Base-by-base conservation (phyloP, 2,888 invertebrate genomes). In the Marasmarcha lunaedactyla region DNA sequence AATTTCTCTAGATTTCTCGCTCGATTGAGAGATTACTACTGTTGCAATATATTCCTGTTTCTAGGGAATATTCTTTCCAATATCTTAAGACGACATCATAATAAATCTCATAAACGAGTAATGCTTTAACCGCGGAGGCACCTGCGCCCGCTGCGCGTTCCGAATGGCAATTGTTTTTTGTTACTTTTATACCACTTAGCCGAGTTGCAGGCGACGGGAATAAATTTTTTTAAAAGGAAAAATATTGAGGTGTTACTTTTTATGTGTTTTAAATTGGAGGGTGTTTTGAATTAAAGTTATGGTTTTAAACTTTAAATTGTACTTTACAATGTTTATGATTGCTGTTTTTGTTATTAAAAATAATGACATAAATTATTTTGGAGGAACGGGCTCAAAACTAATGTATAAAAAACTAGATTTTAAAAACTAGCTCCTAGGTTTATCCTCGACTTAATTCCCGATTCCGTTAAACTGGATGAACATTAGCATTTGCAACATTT, bases 141-240 rank as follows among this genome's bases (percentile, higher is more conserved):
- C 81, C 81, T 81, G 81, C 67, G 67, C 67, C 70, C 71, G 67
- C 63, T 58, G 9, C 9, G 10, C 30, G 11, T 2, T 30, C 30
- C 2, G 30, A n/a, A 30, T 9, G 11, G 3, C 2, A 11, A 7
- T 30, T n/a, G 9, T 30, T 11, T 65, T 73, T 72, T 78, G 78
- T 79, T 78, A 78, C 79, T 79, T 79, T 81, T 77, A 71, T 78
- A 76, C 72, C 78, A 78, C 76, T 79, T 77, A 77, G 69, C 55
- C 3, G 10, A 54, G 65, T 59, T 62, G 71, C 63, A 62, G 60
- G 60, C 60, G 63, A 69, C 70, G 65, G 67, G 68, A 71, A 76
- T 73, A 63, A 68, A 73, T 71, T 68, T 67, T 61, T 30, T 30
- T 2, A 30, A 7, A 65, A 71, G 63, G 59, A 59, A 68, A n/a